Base-by-base conservation (phyloP, 2,113 vertebrate species). In the Noctilio leporinus region DNA sequence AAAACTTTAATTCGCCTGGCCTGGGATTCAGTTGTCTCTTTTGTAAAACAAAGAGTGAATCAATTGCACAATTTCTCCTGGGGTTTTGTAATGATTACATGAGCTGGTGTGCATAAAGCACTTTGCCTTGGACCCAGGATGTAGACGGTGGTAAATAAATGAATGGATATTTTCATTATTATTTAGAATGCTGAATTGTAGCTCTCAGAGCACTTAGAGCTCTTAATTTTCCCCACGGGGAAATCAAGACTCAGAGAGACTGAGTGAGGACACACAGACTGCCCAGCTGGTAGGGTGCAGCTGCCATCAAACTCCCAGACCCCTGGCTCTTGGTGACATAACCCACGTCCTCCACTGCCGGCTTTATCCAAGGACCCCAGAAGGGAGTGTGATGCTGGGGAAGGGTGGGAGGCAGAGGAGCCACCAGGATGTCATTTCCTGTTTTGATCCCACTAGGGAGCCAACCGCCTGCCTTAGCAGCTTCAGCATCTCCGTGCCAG, bases 221-320 rank as follows among this genome's bases (percentile, higher is more conserved):
- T 45, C 70, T 45, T 83, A 4, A 43, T n/a, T 93, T 86, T 89
- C 84, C 38, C 14, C 5, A 1, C 12, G 26, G 80, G 65, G 40
- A 95, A 88, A 86, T 1, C 2, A 38, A 77, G 47, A 5, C 51
- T 73, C 72, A 35, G 73, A 64, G 86, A 72, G 10, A 38, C 0
- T 2, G 1, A 3, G n/a, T 59, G 22, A 65, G 0, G 28, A 14
- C 17, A 4, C 33, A 2, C 0, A 2, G 47, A 35, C 24, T 10
- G 17, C 30, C 30, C 26, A 59, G n/a, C 24, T 38, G 2, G 7
- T 5, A n/a, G 69, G 49, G 7, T 0, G 2, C 28, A 1, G 8
- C 22, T 45, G 82, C 38, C 0, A 2, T 40, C 7, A 12, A 67
- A 26, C 65, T 43, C 76, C n/a, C 35, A 3, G n/a, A 26, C 0